Percentiles rank a stretch among this genome's conserved stretches.
phyloP scores from a whole-genome alignment of 35 echinoderm and acorn worm genomes.

The Eucidaris tribuloides region DNA sequence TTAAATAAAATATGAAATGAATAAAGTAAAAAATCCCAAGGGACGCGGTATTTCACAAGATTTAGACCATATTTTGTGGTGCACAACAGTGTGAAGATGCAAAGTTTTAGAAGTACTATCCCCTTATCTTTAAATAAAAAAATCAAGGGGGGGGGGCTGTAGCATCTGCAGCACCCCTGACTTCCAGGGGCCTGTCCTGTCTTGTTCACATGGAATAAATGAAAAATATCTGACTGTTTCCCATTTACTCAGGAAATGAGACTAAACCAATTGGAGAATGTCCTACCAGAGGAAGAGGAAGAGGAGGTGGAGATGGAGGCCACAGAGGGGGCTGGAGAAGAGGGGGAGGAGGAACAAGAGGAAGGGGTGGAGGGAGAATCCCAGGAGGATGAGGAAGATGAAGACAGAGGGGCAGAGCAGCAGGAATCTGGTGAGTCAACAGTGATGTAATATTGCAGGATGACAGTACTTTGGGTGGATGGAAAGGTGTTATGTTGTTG shows the following conservation, averaged over 20 bases:
- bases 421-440: constrained; percentile 40
- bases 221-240: not conserved
- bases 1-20: not conserved
- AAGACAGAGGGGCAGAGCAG: not conserved
- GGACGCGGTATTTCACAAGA: too few species aligned
- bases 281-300: constrained; percentile 77
- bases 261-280: constrained; percentile 84
- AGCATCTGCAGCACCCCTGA: not conserved
- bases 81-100: too few species aligned
- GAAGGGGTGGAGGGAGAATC: constrained; percentile 8
- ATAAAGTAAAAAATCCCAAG: not conserved
- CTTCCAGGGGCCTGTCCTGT: not conserved
- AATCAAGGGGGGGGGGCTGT: not conserved
- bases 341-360: not conserved
- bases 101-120: not conserved
- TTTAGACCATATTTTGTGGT: too few species aligned
- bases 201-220: not conserved
- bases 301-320: constrained; percentile 36
- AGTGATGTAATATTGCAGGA: not conserved
- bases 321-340: constrained; percentile 1
- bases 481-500: not conserved
- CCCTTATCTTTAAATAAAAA: not conserved
- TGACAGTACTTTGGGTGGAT: not conserved
- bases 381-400: not conserved
- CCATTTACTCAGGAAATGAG: constrained; percentile 53